Base-by-base conservation (phyloP, 64 coral and sea anemone species). In the Stichodactyla helianthus region DNA sequence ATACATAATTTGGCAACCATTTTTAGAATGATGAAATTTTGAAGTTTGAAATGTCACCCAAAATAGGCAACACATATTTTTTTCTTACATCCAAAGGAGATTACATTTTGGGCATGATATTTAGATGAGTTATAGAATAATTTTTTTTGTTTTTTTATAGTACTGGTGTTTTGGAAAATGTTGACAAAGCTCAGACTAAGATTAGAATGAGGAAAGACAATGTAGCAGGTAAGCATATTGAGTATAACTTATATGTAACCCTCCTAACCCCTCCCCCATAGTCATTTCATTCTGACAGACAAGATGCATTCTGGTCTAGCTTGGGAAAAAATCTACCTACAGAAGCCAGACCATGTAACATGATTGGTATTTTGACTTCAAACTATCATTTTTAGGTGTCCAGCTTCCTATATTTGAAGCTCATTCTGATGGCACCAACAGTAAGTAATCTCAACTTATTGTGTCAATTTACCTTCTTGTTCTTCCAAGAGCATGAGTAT, bases 181-280 rank as follows among this genome's bases (percentile, higher is more conserved):
- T 98, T 55, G 96, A 98, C 88, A 98, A 98, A 71, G 96, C 96
- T 81, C 96, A 94, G 19, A 98, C 91, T 53, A 98, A 98, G 86
- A 92, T 98, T 77, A 82, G 90, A 57, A 91, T 92, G 51, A 94
- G 90, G 55, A 94, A 94, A 52, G 96, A 98, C 71, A 98, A 98
- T 88, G 96, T 98, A 82, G 96, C 96, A 84, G 96, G 95, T 97
- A 81, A 15, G 51, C 65, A 0, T 84, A 44, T 44, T 3, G 35
- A 44, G 35, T 44, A 44, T 44, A 44, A 44, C 20, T 4, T 7
- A 25, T 52, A 5, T 54, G 70, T 1, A 59, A 55, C 15, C n/a
- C 18, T 23, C 10, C 14, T 0, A 19, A n/a, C 19, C 20, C 62
- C 14, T n/a, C 0, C 19, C 35, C 35, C 35, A 44, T 44, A 44